Evolutionary conservation across 2,888 invertebrate species (phyloP).

Genomic region (Carabus problematicus): DNA sequence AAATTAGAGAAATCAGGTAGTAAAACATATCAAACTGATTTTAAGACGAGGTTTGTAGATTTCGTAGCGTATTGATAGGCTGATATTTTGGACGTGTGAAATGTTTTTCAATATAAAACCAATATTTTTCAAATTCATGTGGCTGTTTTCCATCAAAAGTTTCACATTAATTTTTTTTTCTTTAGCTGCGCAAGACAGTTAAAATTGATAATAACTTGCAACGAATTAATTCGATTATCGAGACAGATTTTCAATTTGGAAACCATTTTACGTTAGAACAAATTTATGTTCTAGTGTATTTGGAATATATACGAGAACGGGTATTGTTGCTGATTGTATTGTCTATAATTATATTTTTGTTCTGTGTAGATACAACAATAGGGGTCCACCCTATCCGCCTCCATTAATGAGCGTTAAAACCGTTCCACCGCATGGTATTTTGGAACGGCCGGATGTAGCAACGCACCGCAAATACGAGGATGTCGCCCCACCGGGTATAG

Average conservation of each 20-base stretch:
- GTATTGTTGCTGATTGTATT: no score
- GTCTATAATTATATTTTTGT: constrained; percentile 2
- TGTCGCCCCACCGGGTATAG: constrained; percentile 68
- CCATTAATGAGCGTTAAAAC: constrained; percentile 43
- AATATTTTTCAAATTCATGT: constrained; percentile 9
- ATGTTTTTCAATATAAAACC: constrained; percentile 3
- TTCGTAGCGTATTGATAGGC: constrained; percentile 3
- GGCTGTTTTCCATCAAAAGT: constrained; percentile 17
- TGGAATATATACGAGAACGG: no score
- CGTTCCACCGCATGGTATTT: constrained; percentile 44
- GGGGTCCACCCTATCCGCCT: constrained; percentile 45
- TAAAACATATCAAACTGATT: constrained; percentile 6
- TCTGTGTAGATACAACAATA: constrained; percentile 54
- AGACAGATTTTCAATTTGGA: no score
- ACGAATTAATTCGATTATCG: no score
- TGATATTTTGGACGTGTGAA: neutral
- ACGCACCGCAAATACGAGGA: constrained; percentile 60
- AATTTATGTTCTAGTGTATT: no score
- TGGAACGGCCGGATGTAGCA: constrained; percentile 45
- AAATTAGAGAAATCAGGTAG: constrained; percentile 20
- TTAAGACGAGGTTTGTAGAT: constrained; percentile 25
- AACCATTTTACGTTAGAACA: no score
- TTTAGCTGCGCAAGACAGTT: no score
- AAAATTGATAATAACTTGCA: no score
- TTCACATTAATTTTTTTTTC: constrained; percentile 4